Base-by-base conservation (phyloP, 2,797 vertebrate species). In the Scomberomorus guttatus region DNA sequence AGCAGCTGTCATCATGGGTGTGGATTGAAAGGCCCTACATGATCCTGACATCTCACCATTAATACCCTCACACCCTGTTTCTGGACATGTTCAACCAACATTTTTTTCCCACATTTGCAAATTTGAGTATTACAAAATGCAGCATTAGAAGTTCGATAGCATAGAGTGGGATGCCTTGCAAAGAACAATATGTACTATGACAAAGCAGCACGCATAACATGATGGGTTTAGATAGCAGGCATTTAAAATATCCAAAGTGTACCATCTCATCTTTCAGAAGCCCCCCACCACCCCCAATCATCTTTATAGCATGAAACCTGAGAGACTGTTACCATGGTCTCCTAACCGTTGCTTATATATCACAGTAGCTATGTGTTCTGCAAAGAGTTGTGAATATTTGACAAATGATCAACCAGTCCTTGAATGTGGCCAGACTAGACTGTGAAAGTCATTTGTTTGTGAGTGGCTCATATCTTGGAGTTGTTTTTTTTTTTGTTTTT, bases 1-100 rank as follows among this genome's bases (percentile, higher is more conserved):
- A 71, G 64, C 79, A 87, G 78, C 83, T 90, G 85, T 81, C 78
- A 80, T 83, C 24, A 29, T 67, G 66, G 64, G 57, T 80, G 64
- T 77, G 74, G 77, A 77, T 32, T n/a, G 64, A 56, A 27, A 68
- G 27, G 7, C 51, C 54, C 58, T 55, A 22, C 20, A 39, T 54
- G 42, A 58, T 66, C 50, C 50, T 64, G 60, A 73, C 59, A 73
- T 67, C 46, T 58, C 46, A 63, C 32, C 68, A 60, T 52, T 55
- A 42, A 80, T 82, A n/a, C 65, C 42, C 54, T 74, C 51, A 59
- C 27, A 27, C 44, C 2, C 54, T 24, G 24, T 69, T 77, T 72
- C 18, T 51, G 18, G 6, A 44, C 13, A 54, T 57, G 1, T 69
- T 57, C 44, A 56, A 57, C 63, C 5, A 37, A n/a, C 20, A 24